A percentile compares a stretch with the other conserved stretches of the same genome.
phyloP scores from a whole-genome alignment of 2,888 invertebrate genomes.

The Liodrosophila aerea region DNA sequence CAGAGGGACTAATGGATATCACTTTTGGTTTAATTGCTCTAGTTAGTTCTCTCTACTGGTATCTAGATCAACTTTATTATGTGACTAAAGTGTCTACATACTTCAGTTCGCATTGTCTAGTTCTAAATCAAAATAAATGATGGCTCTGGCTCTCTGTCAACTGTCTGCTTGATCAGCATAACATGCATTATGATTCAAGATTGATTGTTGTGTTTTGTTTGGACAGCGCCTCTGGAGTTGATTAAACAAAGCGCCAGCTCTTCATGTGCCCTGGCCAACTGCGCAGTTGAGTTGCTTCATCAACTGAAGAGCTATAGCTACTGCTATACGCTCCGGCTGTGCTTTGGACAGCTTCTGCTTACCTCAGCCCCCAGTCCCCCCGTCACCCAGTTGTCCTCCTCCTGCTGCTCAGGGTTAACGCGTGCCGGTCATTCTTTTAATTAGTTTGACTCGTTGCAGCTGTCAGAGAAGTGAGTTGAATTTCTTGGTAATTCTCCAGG shows the following conservation, averaged over 20 bases:
- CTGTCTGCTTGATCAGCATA: conserved; percentile 22
- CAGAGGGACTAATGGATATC: too few relatives aligned
- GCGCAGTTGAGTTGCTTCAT: conserved; percentile 26
- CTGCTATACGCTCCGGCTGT: conserved; percentile 1
- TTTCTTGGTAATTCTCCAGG: conserved; percentile 33
- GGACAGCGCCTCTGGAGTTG: conserved; percentile 30
- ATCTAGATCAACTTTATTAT: background rate
- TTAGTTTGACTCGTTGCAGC: conserved; percentile 55
- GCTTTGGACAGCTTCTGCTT: conserved; percentile 14
- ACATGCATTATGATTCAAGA: conserved; percentile 15
- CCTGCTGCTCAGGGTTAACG: conserved; percentile 5
- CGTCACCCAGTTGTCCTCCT: background rate
- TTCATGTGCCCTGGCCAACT: background rate
- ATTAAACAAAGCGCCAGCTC: conserved; percentile 25
- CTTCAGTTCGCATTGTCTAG: background rate
- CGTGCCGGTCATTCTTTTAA: conserved; percentile 50
- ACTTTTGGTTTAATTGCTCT: too few relatives aligned
- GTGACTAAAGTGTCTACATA: background rate
- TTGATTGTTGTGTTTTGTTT: conserved; percentile 46
- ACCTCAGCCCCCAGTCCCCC: background rate
- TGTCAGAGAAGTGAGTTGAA: conserved; percentile 35
- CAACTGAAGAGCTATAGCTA: conserved; percentile 7
- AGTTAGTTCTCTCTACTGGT: too few relatives aligned
- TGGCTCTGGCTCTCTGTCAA: background rate
- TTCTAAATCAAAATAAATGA: background rate